These are phyloP conservation scores for Cacatua alba DNA, from an alignment of 2,113 vertebrate species.

Conservation along the genomic window DNA sequence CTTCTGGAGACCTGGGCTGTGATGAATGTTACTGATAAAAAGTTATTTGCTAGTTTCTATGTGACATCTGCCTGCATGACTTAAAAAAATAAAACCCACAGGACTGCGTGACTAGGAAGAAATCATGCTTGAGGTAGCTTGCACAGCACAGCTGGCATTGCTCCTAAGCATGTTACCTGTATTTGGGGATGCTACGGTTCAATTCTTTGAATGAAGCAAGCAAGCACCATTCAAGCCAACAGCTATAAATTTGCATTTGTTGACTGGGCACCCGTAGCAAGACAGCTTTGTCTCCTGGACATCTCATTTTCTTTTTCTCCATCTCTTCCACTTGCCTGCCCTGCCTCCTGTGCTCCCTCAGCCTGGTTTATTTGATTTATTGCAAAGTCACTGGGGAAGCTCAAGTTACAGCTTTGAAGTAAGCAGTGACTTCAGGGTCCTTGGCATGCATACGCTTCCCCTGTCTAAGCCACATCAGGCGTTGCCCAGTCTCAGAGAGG, in stretches of 20 bases:
- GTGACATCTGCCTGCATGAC: neutral
- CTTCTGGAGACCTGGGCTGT: neutral
- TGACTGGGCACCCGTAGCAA: neutral
- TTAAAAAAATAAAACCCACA: neutral
- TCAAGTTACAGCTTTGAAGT: conserved; percentile 86
- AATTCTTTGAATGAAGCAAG: neutral
- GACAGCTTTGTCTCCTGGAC: neutral
- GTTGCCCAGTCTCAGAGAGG: conserved; percentile 33
- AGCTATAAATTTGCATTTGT: neutral
- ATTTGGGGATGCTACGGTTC: neutral
- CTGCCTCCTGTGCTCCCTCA: conserved; percentile 3
- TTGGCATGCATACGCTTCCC: conserved; percentile 76
- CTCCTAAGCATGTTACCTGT: neutral
- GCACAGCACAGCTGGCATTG: neutral
- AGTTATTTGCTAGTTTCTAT: neutral
- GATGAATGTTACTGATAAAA: neutral
- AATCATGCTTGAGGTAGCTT: neutral
- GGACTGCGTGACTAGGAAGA: neutral
- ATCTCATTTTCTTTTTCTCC: neutral
- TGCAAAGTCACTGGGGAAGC: conserved; percentile 77
- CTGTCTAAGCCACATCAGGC: conserved; percentile 69
- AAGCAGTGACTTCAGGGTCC: conserved; percentile 71
- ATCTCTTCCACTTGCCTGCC: neutral
- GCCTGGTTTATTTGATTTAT: conserved; percentile 84
- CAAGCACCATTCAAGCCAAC: neutral